Conservation (phyloP, 2,797 vertebrate genomes). For the Fratercula arctica region DNA sequence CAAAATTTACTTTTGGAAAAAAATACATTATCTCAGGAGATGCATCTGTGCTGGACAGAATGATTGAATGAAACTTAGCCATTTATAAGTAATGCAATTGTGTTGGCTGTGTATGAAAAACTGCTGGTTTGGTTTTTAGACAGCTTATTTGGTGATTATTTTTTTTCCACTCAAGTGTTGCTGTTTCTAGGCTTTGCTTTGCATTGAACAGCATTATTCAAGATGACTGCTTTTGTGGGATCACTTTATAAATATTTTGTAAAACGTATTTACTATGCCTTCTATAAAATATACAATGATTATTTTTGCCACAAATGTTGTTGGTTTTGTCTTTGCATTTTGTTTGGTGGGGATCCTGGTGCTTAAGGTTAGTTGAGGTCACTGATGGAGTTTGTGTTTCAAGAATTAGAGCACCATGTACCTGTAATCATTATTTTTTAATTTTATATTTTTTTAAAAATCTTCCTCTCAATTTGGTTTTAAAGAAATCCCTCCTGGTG, state of each 20-base stretch:
- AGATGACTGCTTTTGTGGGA: not conserved
- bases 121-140: not conserved
- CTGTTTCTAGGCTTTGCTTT: not conserved
- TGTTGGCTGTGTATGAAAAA: not conserved
- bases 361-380: not conserved
- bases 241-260: not conserved
- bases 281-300: not conserved
- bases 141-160: not conserved
- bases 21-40: not conserved
- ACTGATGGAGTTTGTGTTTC: not conserved
- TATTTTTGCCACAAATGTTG: not conserved
- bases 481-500: not conserved
- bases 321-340: not conserved
- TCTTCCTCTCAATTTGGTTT: not conserved
- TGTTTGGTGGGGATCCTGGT: not conserved
- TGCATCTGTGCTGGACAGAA: not conserved
- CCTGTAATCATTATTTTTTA: not conserved
- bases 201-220: not conserved
- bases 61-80: not conserved
- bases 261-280: not conserved
- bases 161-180: not conserved
- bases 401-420: not conserved
- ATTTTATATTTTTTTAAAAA: not conserved
- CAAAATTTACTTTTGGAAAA: not conserved
- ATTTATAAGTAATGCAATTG: not conserved